A percentile compares a stretch with the other conserved stretches of the same genome.
phyloP scores from a whole-genome alignment of 2,797 vertebrate species.

The Sebastes itinus region DNA sequence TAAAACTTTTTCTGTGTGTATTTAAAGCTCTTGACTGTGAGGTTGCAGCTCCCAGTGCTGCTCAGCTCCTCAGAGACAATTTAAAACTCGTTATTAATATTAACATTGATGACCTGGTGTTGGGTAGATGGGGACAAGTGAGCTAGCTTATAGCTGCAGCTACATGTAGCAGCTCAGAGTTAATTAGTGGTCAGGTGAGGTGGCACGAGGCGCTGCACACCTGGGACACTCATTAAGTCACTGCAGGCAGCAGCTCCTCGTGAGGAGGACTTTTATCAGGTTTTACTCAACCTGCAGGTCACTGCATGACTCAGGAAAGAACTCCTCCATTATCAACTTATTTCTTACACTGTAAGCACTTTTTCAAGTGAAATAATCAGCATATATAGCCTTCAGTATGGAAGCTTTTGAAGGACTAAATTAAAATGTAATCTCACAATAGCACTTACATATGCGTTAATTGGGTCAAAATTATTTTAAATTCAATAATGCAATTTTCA shows the following conservation, averaged over 20 bases:
- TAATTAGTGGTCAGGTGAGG: conserved; percentile 73
- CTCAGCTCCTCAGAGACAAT: conserved; percentile 16
- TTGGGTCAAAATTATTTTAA: background rate
- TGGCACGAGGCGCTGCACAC: conserved; percentile 47
- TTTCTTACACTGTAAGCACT: background rate
- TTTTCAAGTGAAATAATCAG: background rate
- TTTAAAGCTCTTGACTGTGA: conserved; percentile 24
- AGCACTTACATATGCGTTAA: background rate
- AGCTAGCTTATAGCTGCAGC: conserved; percentile 57
- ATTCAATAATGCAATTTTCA: background rate
- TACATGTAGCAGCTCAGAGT: conserved; percentile 37
- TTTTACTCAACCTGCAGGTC: conserved; percentile 18
- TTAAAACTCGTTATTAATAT: conserved; percentile 38
- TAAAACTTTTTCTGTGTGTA: background rate
- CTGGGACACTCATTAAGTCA: conserved; percentile 70
- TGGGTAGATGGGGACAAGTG: conserved; percentile 29
- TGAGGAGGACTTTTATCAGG: conserved; percentile 23
- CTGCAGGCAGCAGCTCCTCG: conserved; percentile 28
- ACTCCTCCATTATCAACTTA: background rate
- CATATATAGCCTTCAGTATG: background rate
- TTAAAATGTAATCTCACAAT: background rate
- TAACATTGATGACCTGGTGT: conserved; percentile 66
- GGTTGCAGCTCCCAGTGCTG: conserved; percentile 2
- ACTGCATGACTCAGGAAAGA: conserved; percentile 1
- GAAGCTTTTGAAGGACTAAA: background rate